Evolutionary conservation across 1,140 invertebrate species (phyloP).

Genomic region (Bradynema listronoti): DNA sequence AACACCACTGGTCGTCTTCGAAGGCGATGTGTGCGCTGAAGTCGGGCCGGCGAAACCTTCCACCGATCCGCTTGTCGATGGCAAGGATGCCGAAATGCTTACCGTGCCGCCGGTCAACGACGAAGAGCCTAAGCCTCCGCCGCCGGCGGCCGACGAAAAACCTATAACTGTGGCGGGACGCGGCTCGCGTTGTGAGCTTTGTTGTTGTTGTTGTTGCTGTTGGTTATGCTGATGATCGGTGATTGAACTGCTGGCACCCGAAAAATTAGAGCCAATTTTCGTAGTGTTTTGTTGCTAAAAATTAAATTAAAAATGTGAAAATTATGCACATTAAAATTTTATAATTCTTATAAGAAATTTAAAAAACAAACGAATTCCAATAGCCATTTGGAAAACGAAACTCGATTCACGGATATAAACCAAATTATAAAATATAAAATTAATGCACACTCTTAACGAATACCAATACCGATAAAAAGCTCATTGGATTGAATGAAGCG

Average conservation of each 20-base stretch:
- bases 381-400: neutral
- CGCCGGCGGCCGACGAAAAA: slow-evolving; percentile 35
- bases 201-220: slow-evolving; percentile 19
- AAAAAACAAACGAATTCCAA: slow-evolving; percentile 5
- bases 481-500: slow-evolving; percentile 41
- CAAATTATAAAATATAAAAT: neutral
- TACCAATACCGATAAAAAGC: slow-evolving; percentile 6
- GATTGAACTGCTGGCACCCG: too few relatives aligned
- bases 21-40: neutral
- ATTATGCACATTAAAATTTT: too few relatives aligned
- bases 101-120: slow-evolving; percentile 6
- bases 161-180: slow-evolving; percentile 56
- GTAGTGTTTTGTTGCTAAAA: too few relatives aligned
- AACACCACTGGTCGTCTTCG: neutral
- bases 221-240: too few relatives aligned
- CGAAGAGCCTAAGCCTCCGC: too few relatives aligned
- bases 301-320: too few relatives aligned
- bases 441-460: neutral
- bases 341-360: too few relatives aligned
- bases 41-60: neutral
- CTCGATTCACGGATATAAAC: neutral
- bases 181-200: too few relatives aligned
- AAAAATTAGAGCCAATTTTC: too few relatives aligned
- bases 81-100: neutral
- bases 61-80: neutral